Percentiles rank a stretch among this genome's conserved stretches.
Evolutionary conservation across 1,140 invertebrate species (phyloP).

Genomic region (Lysiphlebus fabarum): DNA sequence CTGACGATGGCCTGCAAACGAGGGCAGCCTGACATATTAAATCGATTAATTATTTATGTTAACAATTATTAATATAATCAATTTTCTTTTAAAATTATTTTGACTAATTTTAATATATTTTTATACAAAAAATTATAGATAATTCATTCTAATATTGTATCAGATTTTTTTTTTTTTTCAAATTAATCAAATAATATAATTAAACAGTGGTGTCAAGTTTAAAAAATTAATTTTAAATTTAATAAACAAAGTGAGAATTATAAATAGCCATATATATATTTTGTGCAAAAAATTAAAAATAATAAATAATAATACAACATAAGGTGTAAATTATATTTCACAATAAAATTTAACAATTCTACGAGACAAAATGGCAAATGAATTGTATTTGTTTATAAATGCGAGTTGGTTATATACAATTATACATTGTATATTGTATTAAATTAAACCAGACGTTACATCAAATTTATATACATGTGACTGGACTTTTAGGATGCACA

Average conservation of each 20-base stretch:
- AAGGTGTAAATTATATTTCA: slow-evolving; percentile 24
- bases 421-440: slow-evolving; percentile 9
- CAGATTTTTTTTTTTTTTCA: too few relatives aligned
- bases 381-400: neutral
- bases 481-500: slow-evolving; percentile 14
- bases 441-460: slow-evolving; percentile 15
- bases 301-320: neutral
- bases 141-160: too few relatives aligned
- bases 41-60: slow-evolving; percentile 45
- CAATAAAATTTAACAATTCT: slow-evolving; percentile 16
- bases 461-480: slow-evolving; percentile 26
- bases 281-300: too few relatives aligned
- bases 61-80: slow-evolving; percentile 18
- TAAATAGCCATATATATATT: too few relatives aligned
- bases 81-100: neutral
- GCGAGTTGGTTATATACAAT: neutral
- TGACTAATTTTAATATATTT: too few relatives aligned
- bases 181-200: too few relatives aligned
- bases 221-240: too few relatives aligned
- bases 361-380: neutral
- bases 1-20: slow-evolving; percentile 53
- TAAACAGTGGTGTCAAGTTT: too few relatives aligned
- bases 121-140: too few relatives aligned
- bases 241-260: too few relatives aligned
- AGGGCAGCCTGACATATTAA: slow-evolving; percentile 51